These are phyloP conservation scores for Synergus laeviventris DNA, from an alignment of 2,888 invertebrate species.

Conservation along the genomic window DNA sequence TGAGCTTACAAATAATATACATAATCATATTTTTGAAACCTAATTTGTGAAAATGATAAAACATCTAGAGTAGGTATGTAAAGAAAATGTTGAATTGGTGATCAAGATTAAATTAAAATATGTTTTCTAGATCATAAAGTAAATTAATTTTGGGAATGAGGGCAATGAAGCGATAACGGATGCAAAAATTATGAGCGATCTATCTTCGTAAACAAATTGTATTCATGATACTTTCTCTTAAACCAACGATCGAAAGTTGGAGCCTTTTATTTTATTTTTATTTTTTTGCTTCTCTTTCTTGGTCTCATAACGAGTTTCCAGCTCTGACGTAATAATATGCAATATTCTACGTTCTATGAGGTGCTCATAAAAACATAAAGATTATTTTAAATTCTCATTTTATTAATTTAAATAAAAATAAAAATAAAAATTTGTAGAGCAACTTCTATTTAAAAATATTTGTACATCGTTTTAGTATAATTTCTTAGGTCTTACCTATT, in stretches of 20 bases:
- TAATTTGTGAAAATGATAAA: no score
- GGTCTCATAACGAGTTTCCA: conserved; percentile 37
- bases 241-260: conserved; percentile 28
- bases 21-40: no score
- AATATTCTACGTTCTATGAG: conserved; percentile 7
- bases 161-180: neutral
- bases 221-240: conserved; percentile 23
- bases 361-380: neutral
- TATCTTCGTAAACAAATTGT: conserved; percentile 22
- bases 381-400: neutral
- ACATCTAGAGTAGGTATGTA: no score
- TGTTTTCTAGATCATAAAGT: neutral
- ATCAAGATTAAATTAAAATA: neutral
- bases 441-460: neutral
- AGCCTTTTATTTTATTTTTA: neutral
- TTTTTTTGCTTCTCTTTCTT: conserved; percentile 26
- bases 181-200: neutral
- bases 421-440: neutral
- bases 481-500: neutral
- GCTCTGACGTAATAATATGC: conserved; percentile 26
- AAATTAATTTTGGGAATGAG: neutral
- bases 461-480: neutral
- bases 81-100: no score
- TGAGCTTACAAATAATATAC: no score
- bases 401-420: neutral